phyloP scores from a whole-genome alignment of 2,797 vertebrate species.

The Galago senegalensis region DNA sequence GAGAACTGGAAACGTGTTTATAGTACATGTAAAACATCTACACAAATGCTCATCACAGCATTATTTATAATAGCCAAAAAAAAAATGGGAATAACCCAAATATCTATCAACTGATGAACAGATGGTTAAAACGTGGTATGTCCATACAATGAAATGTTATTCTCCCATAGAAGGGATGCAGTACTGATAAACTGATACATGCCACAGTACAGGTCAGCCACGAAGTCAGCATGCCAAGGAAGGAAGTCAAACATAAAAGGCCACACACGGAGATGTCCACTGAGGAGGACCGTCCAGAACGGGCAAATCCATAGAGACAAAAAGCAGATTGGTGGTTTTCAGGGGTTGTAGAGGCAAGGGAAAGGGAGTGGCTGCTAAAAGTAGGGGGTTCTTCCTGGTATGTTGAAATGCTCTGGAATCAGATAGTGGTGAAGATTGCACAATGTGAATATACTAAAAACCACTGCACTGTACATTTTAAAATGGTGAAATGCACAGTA shows the following conservation, averaged over 20 bases:
- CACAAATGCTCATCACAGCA: background rate
- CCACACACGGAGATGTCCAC: background rate
- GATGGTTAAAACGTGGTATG: background rate
- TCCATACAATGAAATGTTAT: constrained; percentile 24
- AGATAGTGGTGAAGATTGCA: background rate
- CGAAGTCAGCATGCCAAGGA: background rate
- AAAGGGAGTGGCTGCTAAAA: background rate
- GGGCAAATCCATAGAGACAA: constrained; percentile 29
- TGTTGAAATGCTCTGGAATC: constrained; percentile 18
- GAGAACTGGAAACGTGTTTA: constrained; percentile 24
- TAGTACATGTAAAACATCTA: background rate
- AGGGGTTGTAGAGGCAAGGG: background rate
- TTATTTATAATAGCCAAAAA: constrained; percentile 48
- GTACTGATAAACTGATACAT: background rate
- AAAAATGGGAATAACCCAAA: background rate
- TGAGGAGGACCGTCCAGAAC: background rate
- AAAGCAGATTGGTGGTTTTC: background rate
- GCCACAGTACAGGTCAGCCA: background rate
- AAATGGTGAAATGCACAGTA: background rate
- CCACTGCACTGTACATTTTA: background rate
- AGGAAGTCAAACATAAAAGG: background rate
- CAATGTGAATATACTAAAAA: constrained; percentile 27
- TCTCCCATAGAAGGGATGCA: constrained; percentile 42
- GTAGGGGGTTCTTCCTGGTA: background rate
- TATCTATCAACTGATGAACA: background rate